Conservation (phyloP, 1,140 invertebrate species). For the Trichonephila clavipes region DNA sequence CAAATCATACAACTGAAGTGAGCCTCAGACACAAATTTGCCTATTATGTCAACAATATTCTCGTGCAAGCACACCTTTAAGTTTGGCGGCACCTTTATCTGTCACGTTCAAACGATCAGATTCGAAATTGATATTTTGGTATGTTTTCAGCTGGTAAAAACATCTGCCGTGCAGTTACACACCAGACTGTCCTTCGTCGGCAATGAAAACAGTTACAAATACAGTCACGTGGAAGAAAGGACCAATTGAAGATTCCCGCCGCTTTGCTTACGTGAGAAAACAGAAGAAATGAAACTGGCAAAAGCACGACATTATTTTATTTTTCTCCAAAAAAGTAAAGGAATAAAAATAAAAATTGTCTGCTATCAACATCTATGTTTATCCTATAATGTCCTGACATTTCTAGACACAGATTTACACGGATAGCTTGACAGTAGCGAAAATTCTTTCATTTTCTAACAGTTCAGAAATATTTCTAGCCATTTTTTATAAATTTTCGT, state of each 20-base stretch:
- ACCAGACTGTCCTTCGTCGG: background rate
- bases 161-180: background rate
- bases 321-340: background rate
- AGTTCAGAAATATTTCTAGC: background rate
- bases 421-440: background rate
- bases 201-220: slow-evolving; percentile 3
- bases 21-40: background rate
- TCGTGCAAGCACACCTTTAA: background rate
- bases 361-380: background rate
- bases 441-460: background rate
- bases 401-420: background rate
- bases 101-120: background rate
- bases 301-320: slow-evolving; percentile 1
- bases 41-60: background rate
- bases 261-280: slow-evolving; percentile 4
- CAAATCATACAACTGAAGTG: background rate
- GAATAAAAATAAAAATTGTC: background rate
- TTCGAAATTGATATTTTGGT: background rate
- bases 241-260: background rate
- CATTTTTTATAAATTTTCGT: background rate
- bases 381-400: background rate
- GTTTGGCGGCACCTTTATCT: background rate
- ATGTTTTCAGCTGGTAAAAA: slow-evolving; percentile 1
- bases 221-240: background rate
- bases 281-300: background rate